These are phyloP conservation scores for Melanaphis sacchari DNA, from an alignment of 1,140 invertebrate genomes.

Conservation along the genomic window DNA sequence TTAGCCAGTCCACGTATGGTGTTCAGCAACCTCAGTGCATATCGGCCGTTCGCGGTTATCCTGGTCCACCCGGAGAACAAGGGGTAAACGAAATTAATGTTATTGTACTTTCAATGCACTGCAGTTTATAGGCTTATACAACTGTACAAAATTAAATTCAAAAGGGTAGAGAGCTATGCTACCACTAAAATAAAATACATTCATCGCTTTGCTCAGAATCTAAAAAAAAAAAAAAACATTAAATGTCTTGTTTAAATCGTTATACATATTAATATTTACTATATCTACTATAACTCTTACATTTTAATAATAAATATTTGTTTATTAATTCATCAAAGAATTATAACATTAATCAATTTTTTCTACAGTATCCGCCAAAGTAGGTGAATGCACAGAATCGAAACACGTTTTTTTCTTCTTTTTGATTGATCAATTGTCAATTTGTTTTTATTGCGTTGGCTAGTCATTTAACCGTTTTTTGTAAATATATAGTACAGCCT, in stretches of 20 bases:
- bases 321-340: background rate
- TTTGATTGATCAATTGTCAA: background rate
- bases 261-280: too few relatives aligned
- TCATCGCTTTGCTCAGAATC: background rate
- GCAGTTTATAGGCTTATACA: too few relatives aligned
- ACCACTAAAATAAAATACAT: too few relatives aligned
- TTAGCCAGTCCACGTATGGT: background rate
- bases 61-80: conserved; percentile 71
- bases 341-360: background rate
- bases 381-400: background rate
- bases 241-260: too few relatives aligned
- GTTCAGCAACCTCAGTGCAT: conserved; percentile 63
- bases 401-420: background rate
- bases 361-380: background rate
- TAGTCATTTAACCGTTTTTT: background rate
- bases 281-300: background rate
- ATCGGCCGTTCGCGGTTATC: conserved; percentile 74
- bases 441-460: background rate
- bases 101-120: background rate
- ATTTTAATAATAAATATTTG: background rate
- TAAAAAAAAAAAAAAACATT: background rate
- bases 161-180: background rate
- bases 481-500: background rate
- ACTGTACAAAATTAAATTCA: background rate
- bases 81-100: conserved; percentile 63